Percentiles rank a stretch among this genome's conserved stretches.
These are phyloP conservation scores for Calyptomena viridis DNA, from an alignment of 2,113 vertebrate genomes.

Conservation along the genomic window DNA sequence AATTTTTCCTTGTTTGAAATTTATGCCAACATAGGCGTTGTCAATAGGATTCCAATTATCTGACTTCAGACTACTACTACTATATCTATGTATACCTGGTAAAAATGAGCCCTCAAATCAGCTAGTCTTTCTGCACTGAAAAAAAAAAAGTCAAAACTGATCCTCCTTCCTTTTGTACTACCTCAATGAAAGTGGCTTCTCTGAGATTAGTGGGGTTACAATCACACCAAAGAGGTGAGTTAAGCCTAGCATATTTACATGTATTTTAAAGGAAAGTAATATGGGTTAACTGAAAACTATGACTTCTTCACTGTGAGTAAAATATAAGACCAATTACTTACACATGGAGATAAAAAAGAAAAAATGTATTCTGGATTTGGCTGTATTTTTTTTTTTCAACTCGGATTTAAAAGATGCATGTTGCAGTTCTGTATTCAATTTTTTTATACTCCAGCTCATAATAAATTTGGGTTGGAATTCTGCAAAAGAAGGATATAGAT, in stretches of 20 bases:
- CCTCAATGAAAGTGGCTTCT: neutral
- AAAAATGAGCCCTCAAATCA: neutral
- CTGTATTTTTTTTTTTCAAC: neutral
- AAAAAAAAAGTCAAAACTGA: neutral
- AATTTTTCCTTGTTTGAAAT: neutral
- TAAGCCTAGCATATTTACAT: neutral
- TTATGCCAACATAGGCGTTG: neutral
- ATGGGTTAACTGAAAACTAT: neutral
- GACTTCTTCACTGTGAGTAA: neutral
- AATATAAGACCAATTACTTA: neutral
- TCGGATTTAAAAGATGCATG: neutral
- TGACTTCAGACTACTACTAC: neutral
- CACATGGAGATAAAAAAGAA: neutral
- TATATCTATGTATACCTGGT: neutral
- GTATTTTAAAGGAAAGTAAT: neutral
- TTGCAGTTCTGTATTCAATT: neutral
- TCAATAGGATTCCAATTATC: neutral
- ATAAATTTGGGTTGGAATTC: neutral
- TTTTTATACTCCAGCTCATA: neutral
- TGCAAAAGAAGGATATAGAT: neutral
- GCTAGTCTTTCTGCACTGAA: neutral
- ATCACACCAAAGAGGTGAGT: slow-evolving; percentile 32
- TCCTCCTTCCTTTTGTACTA: neutral
- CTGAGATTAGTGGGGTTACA: slow-evolving; percentile 24
- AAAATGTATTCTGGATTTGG: neutral